Evolutionary conservation across 2,888 invertebrate genomes (phyloP).

Genomic region (Zelleria hepariella): DNA sequence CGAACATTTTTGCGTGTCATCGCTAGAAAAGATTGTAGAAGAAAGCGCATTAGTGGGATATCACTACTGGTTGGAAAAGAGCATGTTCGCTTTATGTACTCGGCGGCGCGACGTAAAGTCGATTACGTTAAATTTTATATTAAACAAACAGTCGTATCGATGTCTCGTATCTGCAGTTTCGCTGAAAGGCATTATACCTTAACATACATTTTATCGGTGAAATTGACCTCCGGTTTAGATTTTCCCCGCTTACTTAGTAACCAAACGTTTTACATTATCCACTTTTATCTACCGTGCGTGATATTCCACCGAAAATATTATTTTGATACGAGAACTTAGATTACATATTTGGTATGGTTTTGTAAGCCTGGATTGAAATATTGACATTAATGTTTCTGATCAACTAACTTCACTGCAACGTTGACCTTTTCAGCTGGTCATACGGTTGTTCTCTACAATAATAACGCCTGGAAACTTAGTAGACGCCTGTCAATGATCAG

Average conservation of each 20-base stretch:
- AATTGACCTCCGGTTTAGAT: background rate
- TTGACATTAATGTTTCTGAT: no score
- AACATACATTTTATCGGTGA: background rate
- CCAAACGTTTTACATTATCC: background rate
- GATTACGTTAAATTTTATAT: conserved; percentile 59
- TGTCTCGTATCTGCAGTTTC: conserved; percentile 30
- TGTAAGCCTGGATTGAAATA: no score
- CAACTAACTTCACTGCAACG: no score
- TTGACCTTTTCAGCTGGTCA: no score
- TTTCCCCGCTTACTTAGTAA: background rate
- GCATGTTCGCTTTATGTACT: conserved; percentile 53
- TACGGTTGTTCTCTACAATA: no score
- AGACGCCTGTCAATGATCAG: no score
- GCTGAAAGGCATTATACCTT: conserved; percentile 16
- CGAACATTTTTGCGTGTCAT: conserved; percentile 58
- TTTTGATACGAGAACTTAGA: background rate
- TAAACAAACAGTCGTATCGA: conserved; percentile 49
- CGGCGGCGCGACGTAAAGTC: conserved; percentile 45
- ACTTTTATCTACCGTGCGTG: background rate
- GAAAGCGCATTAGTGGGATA: conserved; percentile 67
- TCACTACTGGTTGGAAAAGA: conserved; percentile 59
- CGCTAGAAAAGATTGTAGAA: conserved; percentile 66
- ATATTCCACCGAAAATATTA: background rate
- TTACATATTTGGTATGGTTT: background rate
- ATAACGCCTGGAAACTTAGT: no score